phyloP scores from a whole-genome alignment of 2,888 invertebrate genomes.

The Drosophila subsilvestris region DNA sequence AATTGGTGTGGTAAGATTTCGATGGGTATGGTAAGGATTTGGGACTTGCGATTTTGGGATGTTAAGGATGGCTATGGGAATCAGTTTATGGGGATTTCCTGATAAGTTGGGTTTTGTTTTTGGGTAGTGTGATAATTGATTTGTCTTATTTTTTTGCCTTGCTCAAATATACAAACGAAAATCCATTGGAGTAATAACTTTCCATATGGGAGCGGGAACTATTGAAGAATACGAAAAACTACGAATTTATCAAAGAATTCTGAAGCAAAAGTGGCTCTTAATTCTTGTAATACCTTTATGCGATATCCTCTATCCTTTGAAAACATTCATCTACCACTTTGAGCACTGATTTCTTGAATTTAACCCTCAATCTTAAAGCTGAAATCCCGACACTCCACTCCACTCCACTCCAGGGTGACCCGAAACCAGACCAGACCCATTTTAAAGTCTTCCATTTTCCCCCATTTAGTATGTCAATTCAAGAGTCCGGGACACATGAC shows the following conservation, averaged over 20 bases:
- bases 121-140: constrained; percentile 16
- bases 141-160: no score
- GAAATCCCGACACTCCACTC: neutral
- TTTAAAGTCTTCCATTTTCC: constrained; percentile 34
- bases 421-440: neutral
- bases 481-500: constrained; percentile 43
- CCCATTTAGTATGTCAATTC: constrained; percentile 69
- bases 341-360: no score
- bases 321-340: neutral
- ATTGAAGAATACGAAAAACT: neutral
- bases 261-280: neutral
- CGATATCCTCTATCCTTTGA: neutral
- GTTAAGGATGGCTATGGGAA: neutral
- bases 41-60: no score
- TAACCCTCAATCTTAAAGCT: neutral
- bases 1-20: constrained; percentile 11
- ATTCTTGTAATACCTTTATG: neutral
- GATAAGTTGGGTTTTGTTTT: neutral
- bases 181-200: neutral
- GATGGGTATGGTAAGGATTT: constrained; percentile 28
- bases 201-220: neutral
- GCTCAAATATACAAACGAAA: no score
- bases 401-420: neutral
- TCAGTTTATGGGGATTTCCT: neutral
- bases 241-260: neutral